These are phyloP conservation scores for Eristalis pertinax DNA, from an alignment of 2,888 invertebrate species.

Conservation along the genomic window DNA sequence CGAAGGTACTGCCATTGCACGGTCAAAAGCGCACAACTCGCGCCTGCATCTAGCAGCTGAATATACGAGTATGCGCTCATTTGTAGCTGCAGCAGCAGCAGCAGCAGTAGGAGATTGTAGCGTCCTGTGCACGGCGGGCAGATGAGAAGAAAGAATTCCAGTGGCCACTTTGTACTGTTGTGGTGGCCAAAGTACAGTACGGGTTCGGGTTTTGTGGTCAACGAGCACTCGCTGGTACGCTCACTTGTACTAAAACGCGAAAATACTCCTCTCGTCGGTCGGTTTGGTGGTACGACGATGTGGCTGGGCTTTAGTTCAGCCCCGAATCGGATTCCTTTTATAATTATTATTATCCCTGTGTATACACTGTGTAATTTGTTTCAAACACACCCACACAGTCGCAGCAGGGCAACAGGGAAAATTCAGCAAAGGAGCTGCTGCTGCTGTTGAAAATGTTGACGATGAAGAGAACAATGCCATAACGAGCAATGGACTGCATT, in stretches of 20 bases:
- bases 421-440: background rate
- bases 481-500: conserved; percentile 71
- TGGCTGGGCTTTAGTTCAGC: conserved; percentile 12
- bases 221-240: background rate
- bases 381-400: background rate
- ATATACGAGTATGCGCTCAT: conserved; percentile 20
- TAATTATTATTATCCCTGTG: conserved; percentile 70
- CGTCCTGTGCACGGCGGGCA: background rate
- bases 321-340: conserved; percentile 64
- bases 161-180: conserved; percentile 64
- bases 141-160: conserved; percentile 34
- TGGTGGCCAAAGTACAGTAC: conserved; percentile 25
- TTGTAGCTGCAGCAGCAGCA: background rate
- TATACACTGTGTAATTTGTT: conserved; percentile 67
- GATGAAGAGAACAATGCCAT: conserved; percentile 55
- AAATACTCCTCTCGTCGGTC: conserved; percentile 23
- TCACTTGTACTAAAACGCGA: conserved; percentile 38
- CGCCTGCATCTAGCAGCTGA: background rate
- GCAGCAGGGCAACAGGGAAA: background rate
- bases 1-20: background rate
- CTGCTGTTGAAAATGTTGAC: background rate
- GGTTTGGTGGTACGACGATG: background rate
- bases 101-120: background rate
- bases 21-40: background rate
- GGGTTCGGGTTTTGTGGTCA: background rate